Evolutionary conservation across 1,140 invertebrate genomes (phyloP).

Genomic region (Lerema accius): DNA sequence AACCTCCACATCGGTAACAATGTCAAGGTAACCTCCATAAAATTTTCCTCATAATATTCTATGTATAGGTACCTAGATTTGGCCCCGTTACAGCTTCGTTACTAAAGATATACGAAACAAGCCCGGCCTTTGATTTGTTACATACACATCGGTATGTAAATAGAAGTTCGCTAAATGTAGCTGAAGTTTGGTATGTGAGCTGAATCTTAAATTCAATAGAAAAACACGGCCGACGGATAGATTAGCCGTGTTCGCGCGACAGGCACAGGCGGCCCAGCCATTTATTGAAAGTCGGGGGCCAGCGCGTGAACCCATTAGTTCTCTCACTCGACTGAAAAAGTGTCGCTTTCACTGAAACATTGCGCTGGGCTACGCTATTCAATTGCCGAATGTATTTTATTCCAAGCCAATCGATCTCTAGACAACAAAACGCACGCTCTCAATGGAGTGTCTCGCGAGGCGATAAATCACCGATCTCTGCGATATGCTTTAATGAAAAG

Average conservation of each 20-base stretch:
- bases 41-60: too few relatives aligned
- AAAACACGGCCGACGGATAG: slow-evolving; percentile 50
- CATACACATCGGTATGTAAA: background rate
- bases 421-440: slow-evolving; percentile 76
- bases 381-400: slow-evolving; percentile 81
- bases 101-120: background rate
- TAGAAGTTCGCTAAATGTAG: slow-evolving; percentile 23
- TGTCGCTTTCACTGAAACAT: slow-evolving; percentile 77
- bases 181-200: slow-evolving; percentile 27
- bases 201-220: slow-evolving; percentile 45
- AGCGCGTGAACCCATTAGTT: slow-evolving; percentile 77
- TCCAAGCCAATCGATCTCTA: slow-evolving; percentile 76
- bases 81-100: too few relatives aligned
- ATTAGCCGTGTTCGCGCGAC: slow-evolving; percentile 55
- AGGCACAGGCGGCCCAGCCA: slow-evolving; percentile 50
- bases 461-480: slow-evolving; percentile 72
- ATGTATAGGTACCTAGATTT: too few relatives aligned
- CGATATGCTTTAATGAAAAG: slow-evolving; percentile 76
- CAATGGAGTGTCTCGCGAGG: slow-evolving; percentile 69
- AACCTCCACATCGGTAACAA: too few relatives aligned
- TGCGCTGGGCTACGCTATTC: slow-evolving; percentile 70
- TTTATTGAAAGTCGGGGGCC: slow-evolving; percentile 76
- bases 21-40: too few relatives aligned
- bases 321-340: slow-evolving; percentile 68
- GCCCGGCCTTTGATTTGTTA: background rate